A percentile compares a stretch with the other conserved stretches of the same genome.
Evolutionary conservation across 2,888 invertebrate species (phyloP).

Genomic region (Lordiphosa andalusiaca): DNA sequence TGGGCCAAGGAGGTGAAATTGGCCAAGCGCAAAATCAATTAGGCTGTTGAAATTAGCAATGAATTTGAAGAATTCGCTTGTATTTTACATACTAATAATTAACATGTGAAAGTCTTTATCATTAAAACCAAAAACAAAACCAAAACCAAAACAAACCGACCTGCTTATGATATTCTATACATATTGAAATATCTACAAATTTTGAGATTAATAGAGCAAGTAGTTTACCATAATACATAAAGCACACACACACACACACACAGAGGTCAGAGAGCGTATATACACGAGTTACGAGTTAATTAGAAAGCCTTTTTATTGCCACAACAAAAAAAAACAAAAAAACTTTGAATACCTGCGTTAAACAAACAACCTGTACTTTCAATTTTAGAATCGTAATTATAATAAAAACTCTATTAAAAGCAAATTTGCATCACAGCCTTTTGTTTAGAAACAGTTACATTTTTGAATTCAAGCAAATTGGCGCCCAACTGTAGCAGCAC

Average conservation of each 20-base stretch:
- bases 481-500: not conserved
- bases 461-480: no score
- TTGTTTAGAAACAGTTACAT: constrained; percentile 1
- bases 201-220: constrained; percentile 44
- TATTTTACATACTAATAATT: constrained; percentile 27
- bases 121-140: constrained; percentile 14
- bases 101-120: constrained; percentile 20
- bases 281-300: constrained; percentile 22
- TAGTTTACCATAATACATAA: constrained; percentile 43
- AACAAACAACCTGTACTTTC: constrained; percentile 43
- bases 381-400: constrained; percentile 47
- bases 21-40: constrained; percentile 77
- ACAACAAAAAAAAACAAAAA: constrained; percentile 30
- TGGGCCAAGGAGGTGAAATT: constrained; percentile 87
- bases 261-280: constrained; percentile 10
- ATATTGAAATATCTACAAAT: constrained; percentile 27
- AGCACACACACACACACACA: constrained; percentile 7
- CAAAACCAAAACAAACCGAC: no score
- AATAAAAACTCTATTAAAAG: constrained; percentile 21
- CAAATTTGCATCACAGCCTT: not conserved
- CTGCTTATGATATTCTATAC: constrained; percentile 53
- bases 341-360: constrained; percentile 53
- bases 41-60: constrained; percentile 43
- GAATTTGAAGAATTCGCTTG: constrained; percentile 28
- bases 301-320: constrained; percentile 24